Evolutionary conservation across 2,888 invertebrate species (phyloP), one percentile per base, ranked within the genome.

Genomic region (Embidobia sp.): DNA sequence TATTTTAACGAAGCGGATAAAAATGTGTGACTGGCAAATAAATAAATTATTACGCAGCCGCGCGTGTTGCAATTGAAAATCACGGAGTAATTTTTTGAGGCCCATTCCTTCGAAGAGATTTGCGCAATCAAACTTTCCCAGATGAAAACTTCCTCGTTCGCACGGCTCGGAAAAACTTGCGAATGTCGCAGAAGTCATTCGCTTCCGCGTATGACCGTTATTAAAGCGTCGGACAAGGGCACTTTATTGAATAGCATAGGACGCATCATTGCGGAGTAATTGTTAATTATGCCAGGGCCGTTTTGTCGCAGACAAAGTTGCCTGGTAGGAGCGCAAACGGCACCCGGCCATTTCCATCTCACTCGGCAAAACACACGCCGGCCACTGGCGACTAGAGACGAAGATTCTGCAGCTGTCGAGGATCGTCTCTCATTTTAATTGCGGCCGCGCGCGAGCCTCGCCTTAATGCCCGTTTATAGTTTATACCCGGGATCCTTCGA

Each of bases 341-440:
- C 72, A 63, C 15, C 53, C 79, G 55, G 66, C 61, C 55, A 70
- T 79, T 74, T 79, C 74, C 77, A 77, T 77, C 59, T 70, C 64
- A 49, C 63, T 61, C 46, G 51, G 63, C 69, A 59, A 4, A 11
- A 4, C 10, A 10, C 33, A 33, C 3, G 55, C 37, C 66, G 67
- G 51, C 76, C 49, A 70, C 69, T 66, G 59, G 69, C 69, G 73
- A 77, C 69, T 76, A 51, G 55, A 74, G 61, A 46, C 59, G 64
- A 59, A 63, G 79, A 77, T 79, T 77, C 70, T 74, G 77, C 79
- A 79, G 79, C 79, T 76, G 79, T 76, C 78, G 64, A 73, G 73
- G 66, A 61, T 40, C 79, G 70, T 73, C 72, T 73, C 63, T 79
- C 70, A 76, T 79, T 79, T 79, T 79, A 79, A 79, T 79, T 79